phyloP scores from a whole-genome alignment of 2,797 vertebrate species.

The Pipistrellus kuhlii region DNA sequence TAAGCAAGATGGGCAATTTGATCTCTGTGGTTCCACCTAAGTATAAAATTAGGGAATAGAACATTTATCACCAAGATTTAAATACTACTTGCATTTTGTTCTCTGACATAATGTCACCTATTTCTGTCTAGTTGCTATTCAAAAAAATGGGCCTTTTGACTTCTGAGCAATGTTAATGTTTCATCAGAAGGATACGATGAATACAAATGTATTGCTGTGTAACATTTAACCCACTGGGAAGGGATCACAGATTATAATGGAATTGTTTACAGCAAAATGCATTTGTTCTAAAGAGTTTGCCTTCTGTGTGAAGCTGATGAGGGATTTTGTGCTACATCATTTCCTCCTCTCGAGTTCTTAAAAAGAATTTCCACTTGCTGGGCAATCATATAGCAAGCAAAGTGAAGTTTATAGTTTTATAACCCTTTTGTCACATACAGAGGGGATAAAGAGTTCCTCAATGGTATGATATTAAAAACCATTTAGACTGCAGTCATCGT shows the following conservation, averaged over 20 bases:
- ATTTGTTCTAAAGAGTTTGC: constrained; percentile 55
- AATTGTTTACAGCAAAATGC: constrained; percentile 41
- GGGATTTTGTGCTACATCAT: constrained; percentile 22
- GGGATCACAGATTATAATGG: constrained; percentile 8
- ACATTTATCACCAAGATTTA: background rate
- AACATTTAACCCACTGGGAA: constrained; percentile 3
- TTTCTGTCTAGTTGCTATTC: background rate
- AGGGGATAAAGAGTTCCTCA: background rate
- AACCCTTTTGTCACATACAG: background rate
- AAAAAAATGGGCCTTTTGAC: constrained; percentile 30
- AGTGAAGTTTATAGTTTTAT: constrained; percentile 56
- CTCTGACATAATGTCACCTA: background rate
- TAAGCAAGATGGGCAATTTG: background rate
- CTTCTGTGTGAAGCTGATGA: constrained; percentile 46
- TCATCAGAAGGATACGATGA: constrained; percentile 5
- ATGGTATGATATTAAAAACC: constrained; percentile 56
- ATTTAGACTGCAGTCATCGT: constrained; percentile 24
- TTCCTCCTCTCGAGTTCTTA: constrained; percentile 54
- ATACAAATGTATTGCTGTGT: constrained; percentile 35
- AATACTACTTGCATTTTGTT: background rate
- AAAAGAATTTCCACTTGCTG: constrained; percentile 42
- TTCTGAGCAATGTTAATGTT: constrained; percentile 17
- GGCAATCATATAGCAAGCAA: constrained; percentile 60
- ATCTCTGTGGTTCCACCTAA: background rate
- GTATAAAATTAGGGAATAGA: constrained; percentile 17